Evolutionary conservation across 1,140 invertebrate genomes (phyloP).

Genomic region (Calosoma granatense): DNA sequence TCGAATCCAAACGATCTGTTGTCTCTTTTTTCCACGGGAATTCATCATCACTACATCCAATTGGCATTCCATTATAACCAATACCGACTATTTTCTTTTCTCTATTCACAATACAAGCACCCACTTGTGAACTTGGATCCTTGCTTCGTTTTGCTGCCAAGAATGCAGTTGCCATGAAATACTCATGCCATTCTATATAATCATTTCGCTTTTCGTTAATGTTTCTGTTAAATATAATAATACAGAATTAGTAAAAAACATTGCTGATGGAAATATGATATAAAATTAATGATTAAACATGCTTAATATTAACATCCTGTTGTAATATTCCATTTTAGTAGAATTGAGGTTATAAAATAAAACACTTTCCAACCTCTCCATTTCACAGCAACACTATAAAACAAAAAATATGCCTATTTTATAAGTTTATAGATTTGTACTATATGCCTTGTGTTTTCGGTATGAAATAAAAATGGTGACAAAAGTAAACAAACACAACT

Average conservation of each 20-base stretch:
- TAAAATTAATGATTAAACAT: too few relatives aligned
- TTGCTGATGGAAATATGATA: too few relatives aligned
- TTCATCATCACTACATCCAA: slow-evolving; percentile 74
- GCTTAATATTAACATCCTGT: too few relatives aligned
- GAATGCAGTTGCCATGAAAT: slow-evolving; percentile 86
- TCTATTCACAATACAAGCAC: slow-evolving; percentile 82
- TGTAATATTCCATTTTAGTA: too few relatives aligned
- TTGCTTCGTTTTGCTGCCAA: slow-evolving; percentile 83
- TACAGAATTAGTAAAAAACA: too few relatives aligned
- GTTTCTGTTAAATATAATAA: slow-evolving; percentile 18
- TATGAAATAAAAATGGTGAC: too few relatives aligned
- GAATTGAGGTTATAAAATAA: too few relatives aligned
- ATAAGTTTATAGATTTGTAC: too few relatives aligned
- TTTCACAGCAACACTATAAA: too few relatives aligned
- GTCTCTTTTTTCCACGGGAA: slow-evolving; percentile 75
- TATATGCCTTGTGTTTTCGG: too few relatives aligned
- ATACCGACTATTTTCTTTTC: slow-evolving; percentile 86
- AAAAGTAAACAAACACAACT: background rate
- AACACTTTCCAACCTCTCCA: too few relatives aligned
- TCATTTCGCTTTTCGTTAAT: slow-evolving; percentile 23
- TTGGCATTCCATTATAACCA: slow-evolving; percentile 95
- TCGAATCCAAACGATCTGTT: slow-evolving; percentile 51
- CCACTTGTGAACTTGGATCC: slow-evolving; percentile 87
- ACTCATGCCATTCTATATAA: slow-evolving; percentile 64
- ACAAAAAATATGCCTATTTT: too few relatives aligned